Conservation (phyloP, 2,113 vertebrate species). For the Gobiocypris rarus region DNA sequence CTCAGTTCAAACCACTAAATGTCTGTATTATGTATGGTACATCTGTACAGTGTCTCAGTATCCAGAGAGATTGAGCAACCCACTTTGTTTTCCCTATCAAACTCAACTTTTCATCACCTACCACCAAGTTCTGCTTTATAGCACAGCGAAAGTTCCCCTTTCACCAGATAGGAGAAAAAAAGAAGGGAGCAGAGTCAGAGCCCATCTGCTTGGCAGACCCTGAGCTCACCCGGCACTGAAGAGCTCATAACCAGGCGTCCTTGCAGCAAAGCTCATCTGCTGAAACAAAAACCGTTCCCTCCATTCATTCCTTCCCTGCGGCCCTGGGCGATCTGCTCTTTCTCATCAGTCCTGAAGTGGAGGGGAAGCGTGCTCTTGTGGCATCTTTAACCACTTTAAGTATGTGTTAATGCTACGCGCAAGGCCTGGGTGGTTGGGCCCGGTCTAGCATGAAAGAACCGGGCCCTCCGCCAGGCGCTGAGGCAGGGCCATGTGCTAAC, state of each 20-base stretch:
- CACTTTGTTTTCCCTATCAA: constrained; percentile 39
- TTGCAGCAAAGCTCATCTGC: constrained; percentile 45
- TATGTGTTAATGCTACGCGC: constrained; percentile 53
- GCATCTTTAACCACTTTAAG: constrained; percentile 57
- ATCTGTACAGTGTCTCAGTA: constrained; percentile 6
- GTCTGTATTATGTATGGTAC: not conserved
- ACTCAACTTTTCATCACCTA: constrained; percentile 44
- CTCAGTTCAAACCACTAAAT: constrained; percentile 2
- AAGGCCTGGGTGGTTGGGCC: constrained; percentile 46
- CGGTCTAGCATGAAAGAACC: constrained; percentile 49
- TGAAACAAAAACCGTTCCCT: constrained; percentile 44
- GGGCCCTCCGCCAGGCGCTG: constrained; percentile 52
- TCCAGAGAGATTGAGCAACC: constrained; percentile 26
- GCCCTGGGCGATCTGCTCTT: constrained; percentile 50
- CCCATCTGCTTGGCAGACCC: constrained; percentile 57
- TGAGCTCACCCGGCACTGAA: constrained; percentile 27
- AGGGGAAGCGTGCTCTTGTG: constrained; percentile 39
- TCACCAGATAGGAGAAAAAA: constrained; percentile 31
- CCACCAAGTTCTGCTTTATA: constrained; percentile 38
- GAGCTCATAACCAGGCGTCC: constrained; percentile 42
- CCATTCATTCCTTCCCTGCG: constrained; percentile 29
- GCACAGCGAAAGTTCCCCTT: not conserved
- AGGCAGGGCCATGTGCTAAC: constrained; percentile 48
- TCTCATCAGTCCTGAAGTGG: constrained; percentile 52
- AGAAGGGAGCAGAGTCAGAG: constrained; percentile 26